phyloP scores from a whole-genome alignment of 2,797 vertebrate species.

The Sebastes iracundus region DNA sequence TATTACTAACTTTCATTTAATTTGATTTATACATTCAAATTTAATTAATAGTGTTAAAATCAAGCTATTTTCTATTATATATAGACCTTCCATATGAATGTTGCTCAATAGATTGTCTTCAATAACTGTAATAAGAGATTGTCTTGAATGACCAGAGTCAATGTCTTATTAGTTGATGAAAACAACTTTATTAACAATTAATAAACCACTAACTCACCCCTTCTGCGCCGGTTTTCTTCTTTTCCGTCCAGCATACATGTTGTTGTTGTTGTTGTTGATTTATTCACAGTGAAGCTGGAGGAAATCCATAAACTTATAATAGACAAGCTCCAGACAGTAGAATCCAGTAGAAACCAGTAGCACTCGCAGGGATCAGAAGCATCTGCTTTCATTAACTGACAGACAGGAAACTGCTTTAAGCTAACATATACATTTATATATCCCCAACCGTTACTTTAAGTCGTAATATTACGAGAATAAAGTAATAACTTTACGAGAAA shows the following conservation, averaged over 20 bases:
- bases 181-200: too few species aligned
- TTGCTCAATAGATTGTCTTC: background rate
- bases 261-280: background rate
- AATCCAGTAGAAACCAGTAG: background rate
- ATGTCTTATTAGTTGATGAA: background rate
- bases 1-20: too few species aligned
- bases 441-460: background rate
- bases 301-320: background rate
- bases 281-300: background rate
- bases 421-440: background rate
- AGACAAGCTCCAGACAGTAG: background rate
- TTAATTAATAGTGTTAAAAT: background rate
- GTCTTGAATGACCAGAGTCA: background rate
- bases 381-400: background rate
- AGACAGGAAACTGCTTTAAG: background rate
- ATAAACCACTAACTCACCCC: conserved; percentile 60
- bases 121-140: background rate
- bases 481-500: too few species aligned
- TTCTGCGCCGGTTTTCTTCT: conserved; percentile 81
- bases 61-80: background rate
- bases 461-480: too few species aligned
- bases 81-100: background rate
- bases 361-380: background rate
- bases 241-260: conserved; percentile 78
- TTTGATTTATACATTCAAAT: background rate